These are phyloP conservation scores for Pelodytes ibericus DNA, from an alignment of 2,797 vertebrate species.

Conservation along the genomic window DNA sequence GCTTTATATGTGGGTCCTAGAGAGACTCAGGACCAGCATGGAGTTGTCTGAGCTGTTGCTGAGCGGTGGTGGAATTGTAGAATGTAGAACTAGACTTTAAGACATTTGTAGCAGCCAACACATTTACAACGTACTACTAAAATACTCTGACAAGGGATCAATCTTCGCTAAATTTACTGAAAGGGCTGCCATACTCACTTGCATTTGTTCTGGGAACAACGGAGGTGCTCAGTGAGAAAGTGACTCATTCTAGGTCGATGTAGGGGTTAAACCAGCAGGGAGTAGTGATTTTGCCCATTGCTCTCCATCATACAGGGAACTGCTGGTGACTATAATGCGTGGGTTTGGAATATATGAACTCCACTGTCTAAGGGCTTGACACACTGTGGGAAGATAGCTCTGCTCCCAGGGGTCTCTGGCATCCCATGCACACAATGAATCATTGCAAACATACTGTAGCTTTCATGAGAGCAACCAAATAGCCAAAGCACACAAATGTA, in stretches of 20 bases:
- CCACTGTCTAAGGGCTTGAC: conserved; percentile 34
- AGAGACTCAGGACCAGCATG: too few relatives aligned
- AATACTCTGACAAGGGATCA: too few relatives aligned
- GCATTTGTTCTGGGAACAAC: too few relatives aligned
- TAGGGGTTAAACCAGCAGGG: background rate
- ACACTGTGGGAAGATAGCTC: conserved; percentile 49
- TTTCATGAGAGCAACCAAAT: conserved; percentile 4
- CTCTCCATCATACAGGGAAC: conserved; percentile 23
- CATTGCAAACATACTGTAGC: conserved; percentile 32
- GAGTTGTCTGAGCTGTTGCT: too few relatives aligned
- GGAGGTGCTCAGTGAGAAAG: too few relatives aligned
- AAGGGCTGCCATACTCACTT: too few relatives aligned
- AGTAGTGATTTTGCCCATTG: conserved; percentile 10
- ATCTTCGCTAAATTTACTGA: too few relatives aligned
- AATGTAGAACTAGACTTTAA: too few relatives aligned
- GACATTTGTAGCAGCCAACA: too few relatives aligned
- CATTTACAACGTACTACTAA: too few relatives aligned
- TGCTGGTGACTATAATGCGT: conserved; percentile 28
- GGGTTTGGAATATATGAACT: conserved; percentile 40
- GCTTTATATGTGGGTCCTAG: too few relatives aligned
- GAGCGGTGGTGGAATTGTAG: too few relatives aligned
- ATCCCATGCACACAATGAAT: conserved; percentile 46
- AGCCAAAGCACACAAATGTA: background rate
- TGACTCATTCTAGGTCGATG: conserved; percentile 4
- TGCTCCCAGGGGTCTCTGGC: conserved; percentile 40